These are phyloP conservation scores for Abrostola triplasia DNA, from an alignment of 2,888 invertebrate genomes.

Conservation along the genomic window DNA sequence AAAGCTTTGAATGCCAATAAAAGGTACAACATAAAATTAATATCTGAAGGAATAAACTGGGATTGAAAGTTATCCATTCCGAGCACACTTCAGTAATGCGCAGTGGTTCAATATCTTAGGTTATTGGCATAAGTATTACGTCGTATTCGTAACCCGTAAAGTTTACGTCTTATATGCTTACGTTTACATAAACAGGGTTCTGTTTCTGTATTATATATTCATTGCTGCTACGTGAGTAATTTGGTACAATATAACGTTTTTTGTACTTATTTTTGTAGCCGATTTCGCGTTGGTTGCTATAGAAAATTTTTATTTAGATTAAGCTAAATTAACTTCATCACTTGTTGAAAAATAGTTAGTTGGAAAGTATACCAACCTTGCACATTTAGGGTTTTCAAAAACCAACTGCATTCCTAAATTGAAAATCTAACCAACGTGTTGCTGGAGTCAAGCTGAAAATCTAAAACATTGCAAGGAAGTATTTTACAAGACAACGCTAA, in stretches of 20 bases:
- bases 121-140: conserved; percentile 36
- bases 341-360: no score
- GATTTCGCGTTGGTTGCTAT: no score
- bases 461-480: no score
- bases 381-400: no score
- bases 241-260: background rate
- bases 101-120: conserved; percentile 35
- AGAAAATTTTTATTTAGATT: no score
- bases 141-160: conserved; percentile 15
- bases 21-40: conserved; percentile 20
- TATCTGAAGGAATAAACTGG: conserved; percentile 32
- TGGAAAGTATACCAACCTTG: no score
- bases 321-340: no score
- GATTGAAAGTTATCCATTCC: conserved; percentile 32
- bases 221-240: conserved; percentile 1
- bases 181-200: conserved; percentile 13
- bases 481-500: conserved; percentile 4
- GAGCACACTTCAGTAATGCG: conserved; percentile 32
- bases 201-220: conserved; percentile 11
- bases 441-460: no score
- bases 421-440: no score
- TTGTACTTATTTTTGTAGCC: no score
- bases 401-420: no score
- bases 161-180: conserved; percentile 7
- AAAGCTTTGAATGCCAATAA: conserved; percentile 12